Percentiles rank a stretch among this genome's conserved stretches.
phyloP scores from a whole-genome alignment of 2,797 vertebrate species.

The Mus caroli region DNA sequence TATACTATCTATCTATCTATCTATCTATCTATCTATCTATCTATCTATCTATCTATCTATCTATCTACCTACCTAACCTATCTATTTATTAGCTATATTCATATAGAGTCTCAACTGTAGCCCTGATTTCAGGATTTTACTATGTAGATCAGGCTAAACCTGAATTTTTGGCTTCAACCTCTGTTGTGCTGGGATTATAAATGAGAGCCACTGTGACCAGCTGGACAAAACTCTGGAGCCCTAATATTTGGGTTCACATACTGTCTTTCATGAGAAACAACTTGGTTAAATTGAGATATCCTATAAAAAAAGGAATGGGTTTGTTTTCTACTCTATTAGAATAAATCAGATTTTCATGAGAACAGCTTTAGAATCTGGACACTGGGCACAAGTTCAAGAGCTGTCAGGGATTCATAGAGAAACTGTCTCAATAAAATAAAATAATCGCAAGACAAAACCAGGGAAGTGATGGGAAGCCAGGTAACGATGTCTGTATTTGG shows the following conservation, averaged over 20 bases:
- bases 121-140: neutral
- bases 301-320: constrained; percentile 21
- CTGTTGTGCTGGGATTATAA: neutral
- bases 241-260: neutral
- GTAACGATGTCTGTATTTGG: neutral
- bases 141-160: neutral
- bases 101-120: neutral
- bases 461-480: neutral
- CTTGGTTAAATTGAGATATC: neutral
- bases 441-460: neutral
- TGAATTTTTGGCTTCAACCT: neutral
- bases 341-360: neutral
- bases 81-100: neutral
- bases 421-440: neutral
- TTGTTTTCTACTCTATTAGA: neutral
- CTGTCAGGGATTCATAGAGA: neutral
- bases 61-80: neutral
- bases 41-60: neutral
- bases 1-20: too few species aligned
- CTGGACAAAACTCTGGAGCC: neutral
- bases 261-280: neutral
- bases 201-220: neutral
- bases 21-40: neutral
- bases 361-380: neutral
- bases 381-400: neutral